Base-by-base conservation (phyloP, 1,140 invertebrate genomes). In the Lysiphlebus fabarum region DNA sequence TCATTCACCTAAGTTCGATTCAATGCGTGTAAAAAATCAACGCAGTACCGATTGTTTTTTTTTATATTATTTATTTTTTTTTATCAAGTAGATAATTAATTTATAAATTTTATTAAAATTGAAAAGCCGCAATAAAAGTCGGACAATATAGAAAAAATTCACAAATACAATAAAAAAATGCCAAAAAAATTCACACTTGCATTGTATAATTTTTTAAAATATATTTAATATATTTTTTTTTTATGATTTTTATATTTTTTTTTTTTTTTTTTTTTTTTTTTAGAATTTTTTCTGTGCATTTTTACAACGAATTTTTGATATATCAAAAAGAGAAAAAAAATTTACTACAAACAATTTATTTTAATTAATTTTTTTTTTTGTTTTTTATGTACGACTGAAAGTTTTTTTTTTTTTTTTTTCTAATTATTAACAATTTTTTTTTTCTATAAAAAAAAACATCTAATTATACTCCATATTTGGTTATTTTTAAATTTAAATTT, bases 311-410 rank as follows among this genome's bases (percentile, higher is more conserved):
- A 12, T 41, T 42, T 14, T 43, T 61, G 56, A 43, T 44, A 7
- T 56, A 49, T 56, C 40, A 44, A 7, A 43, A 51, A 51, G 50
- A 34, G 42, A 58, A 59, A 50, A 61, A 62, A 61, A 56, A 56
- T 58, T 59, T 51, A 12, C 61, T 62, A 62, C 61, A 51, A 62
- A 62, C 57, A 59, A 62, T 58, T 56, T 48, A 41, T 53, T 62
- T 62, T 59, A 62, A 51, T 58, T 56, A 47, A 41, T n/a, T n/a
- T n/a, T n/a, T n/a, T n/a, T n/a, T n/a, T n/a, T n/a, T n/a, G n/a
- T n/a, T n/a, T n/a, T 53, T 62, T 62, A 62, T 55, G 61, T 44
- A 58, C 61, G 56, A 58, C 40, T 48, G 57, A 59, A 53, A 62
- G 55, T 43, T 56, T 45, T 9, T 37, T 14, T 14, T 56, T 41